A percentile compares a stretch with the other conserved stretches of the same genome.
phyloP scores from a whole-genome alignment of 1,140 invertebrate species.

The Arctopsyche grandis region DNA sequence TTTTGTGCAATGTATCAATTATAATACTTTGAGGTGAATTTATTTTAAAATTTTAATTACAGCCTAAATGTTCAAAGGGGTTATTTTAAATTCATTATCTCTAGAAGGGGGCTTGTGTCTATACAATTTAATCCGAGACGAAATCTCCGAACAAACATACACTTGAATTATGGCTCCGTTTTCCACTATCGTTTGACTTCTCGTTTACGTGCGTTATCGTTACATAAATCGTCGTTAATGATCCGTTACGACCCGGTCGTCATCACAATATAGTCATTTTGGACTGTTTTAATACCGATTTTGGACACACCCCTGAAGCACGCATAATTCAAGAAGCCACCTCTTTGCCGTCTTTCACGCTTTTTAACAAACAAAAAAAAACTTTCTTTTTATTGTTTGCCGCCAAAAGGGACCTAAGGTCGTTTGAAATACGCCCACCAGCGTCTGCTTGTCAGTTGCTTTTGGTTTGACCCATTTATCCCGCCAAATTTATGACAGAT shows the following conservation, averaged over 20 bases:
- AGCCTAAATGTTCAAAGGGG: too few species aligned
- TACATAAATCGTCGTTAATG: conserved; percentile 31
- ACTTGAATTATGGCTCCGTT: too few species aligned
- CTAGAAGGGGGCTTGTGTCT: too few species aligned
- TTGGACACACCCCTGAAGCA: background rate
- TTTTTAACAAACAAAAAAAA: background rate
- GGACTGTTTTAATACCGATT: background rate
- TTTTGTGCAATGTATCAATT: too few species aligned
- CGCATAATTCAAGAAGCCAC: background rate
- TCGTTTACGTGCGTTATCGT: conserved; percentile 22
- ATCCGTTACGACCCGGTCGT: background rate
- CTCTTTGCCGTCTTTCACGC: background rate
- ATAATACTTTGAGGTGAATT: too few species aligned
- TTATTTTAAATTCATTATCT: too few species aligned
- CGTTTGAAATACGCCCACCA: conserved; percentile 1
- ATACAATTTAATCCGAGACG: too few species aligned
- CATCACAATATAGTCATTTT: conserved; percentile 35
- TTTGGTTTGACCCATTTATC: too few species aligned
- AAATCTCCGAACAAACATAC: too few species aligned
- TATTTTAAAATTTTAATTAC: too few species aligned
- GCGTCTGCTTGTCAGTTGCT: background rate
- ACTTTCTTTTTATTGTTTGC: too few species aligned
- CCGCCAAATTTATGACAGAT: conserved; percentile 24
- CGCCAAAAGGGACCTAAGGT: background rate
- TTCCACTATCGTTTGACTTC: too few species aligned